phyloP scores from a whole-genome alignment of 2,113 vertebrate genomes.

The Boulengeromyrus knoepffleri region DNA sequence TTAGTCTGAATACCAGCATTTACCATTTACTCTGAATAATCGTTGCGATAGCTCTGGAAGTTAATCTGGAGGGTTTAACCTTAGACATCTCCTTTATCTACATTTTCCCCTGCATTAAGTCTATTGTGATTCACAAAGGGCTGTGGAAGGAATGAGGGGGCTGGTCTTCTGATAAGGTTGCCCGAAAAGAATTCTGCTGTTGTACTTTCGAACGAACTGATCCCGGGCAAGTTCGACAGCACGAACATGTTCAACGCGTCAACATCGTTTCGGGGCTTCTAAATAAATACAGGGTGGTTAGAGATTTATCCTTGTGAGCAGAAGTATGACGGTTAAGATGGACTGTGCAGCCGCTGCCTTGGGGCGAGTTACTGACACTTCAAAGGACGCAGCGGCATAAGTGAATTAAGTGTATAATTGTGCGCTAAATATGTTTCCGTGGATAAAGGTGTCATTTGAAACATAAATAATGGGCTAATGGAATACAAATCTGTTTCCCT shows the following conservation, averaged over 20 bases:
- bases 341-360: neutral
- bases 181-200: neutral
- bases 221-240: neutral
- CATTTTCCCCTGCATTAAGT: neutral
- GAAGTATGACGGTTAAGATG: neutral
- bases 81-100: neutral
- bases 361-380: neutral
- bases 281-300: neutral
- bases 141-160: neutral
- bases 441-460: conserved; percentile 1
- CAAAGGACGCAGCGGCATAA: neutral
- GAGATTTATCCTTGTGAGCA: neutral
- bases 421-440: neutral
- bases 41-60: neutral
- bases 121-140: neutral
- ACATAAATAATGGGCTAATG: neutral
- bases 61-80: conserved; percentile 3
- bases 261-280: neutral
- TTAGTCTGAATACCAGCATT: neutral
- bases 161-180: neutral
- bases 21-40: neutral
- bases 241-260: neutral
- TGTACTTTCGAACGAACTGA: neutral
- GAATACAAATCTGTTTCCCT: conserved; percentile 6
- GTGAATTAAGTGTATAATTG: conserved; percentile 4